Percentiles rank a stretch among this genome's conserved stretches.
Conservation (phyloP, 2,797 vertebrate genomes). For the Lepus townsendii region DNA sequence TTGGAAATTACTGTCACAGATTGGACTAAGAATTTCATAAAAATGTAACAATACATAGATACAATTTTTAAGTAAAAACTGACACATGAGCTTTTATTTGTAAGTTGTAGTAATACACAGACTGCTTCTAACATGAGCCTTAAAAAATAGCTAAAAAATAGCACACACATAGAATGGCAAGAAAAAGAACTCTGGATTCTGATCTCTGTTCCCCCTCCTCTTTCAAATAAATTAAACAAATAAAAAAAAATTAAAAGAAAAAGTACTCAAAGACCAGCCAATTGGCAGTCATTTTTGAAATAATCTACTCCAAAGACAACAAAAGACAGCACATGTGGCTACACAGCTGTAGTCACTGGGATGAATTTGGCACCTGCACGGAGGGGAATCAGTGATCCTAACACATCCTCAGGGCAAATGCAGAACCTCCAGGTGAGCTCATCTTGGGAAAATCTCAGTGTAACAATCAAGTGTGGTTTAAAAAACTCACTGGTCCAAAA, state of each 20-base stretch:
- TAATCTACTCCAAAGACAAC: neutral
- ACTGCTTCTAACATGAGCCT: neutral
- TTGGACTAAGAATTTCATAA: neutral
- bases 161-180: neutral
- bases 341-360: neutral
- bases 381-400: constrained; percentile 2
- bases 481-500: constrained; percentile 35
- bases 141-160: neutral
- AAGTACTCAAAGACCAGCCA: neutral
- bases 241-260: neutral
- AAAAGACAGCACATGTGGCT: neutral
- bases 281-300: neutral
- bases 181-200: neutral
- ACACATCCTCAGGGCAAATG: neutral
- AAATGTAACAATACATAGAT: neutral
- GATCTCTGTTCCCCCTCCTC: no score
- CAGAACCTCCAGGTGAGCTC: neutral
- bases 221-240: no score
- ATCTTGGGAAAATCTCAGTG: neutral
- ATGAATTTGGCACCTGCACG: neutral
- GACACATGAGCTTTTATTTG: neutral
- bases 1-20: neutral
- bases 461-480: neutral
- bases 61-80: constrained; percentile 22
- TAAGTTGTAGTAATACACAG: neutral